These are phyloP conservation scores for Nansenia antarctica DNA, from an alignment of 2,113 vertebrate species.

Conservation along the genomic window DNA sequence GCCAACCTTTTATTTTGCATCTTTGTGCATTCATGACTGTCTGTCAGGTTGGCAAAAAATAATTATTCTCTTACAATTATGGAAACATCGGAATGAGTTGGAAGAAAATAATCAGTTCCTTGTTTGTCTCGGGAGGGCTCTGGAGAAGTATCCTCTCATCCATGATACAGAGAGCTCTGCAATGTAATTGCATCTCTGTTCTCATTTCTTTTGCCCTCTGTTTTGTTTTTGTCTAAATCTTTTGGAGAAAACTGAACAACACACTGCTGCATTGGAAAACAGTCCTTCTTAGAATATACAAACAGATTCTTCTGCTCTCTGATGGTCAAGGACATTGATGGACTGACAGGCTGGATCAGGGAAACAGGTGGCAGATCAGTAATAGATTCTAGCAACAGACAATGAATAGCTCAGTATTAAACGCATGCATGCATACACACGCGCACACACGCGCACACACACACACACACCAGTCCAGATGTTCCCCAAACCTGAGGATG, in stretches of 20 bases:
- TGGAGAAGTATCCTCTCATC: conserved; percentile 44
- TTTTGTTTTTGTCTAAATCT: conserved; percentile 28
- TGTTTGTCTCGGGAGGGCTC: not conserved
- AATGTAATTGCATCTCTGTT: conserved; percentile 58
- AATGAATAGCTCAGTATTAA: not conserved
- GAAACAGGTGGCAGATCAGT: no score
- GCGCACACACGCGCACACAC: not conserved
- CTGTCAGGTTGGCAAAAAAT: conserved; percentile 59
- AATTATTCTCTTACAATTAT: conserved; percentile 35
- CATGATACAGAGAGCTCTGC: conserved; percentile 51
- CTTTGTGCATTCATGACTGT: conserved; percentile 27
- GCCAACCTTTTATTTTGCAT: conserved; percentile 49
- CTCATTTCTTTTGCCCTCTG: conserved; percentile 32
- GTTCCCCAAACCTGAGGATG: not conserved
- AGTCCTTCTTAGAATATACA: no score
- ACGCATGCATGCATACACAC: not conserved
- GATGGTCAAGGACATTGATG: no score
- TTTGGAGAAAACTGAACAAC: no score
- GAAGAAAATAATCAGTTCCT: conserved; percentile 50
- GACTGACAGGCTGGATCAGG: not conserved
- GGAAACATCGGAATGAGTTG: conserved; percentile 40
- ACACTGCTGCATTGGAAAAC: no score
- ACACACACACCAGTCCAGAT: conserved; percentile 10
- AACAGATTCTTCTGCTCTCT: no score
- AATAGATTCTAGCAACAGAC: not conserved